These are phyloP conservation scores for Spicauda simplicius DNA, from an alignment of 2,888 invertebrate species.

Conservation along the genomic window DNA sequence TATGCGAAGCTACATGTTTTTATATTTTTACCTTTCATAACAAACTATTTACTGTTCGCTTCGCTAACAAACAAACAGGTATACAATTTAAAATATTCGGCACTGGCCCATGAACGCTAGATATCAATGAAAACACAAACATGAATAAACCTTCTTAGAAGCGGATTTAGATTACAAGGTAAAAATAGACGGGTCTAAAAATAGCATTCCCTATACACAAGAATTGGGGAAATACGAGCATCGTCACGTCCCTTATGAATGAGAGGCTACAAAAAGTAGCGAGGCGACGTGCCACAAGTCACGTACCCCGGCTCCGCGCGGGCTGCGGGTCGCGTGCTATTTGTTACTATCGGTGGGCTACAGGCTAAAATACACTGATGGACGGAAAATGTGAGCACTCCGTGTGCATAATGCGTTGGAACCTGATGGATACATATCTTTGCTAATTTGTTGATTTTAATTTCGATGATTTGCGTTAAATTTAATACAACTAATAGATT, in stretches of 20 bases:
- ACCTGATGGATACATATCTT: background rate
- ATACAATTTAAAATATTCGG: background rate
- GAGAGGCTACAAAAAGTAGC: background rate
- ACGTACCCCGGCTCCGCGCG: slow-evolving; percentile 50
- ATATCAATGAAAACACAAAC: background rate
- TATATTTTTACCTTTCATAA: background rate
- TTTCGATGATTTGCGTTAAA: no score
- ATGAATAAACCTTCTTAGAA: slow-evolving; percentile 3
- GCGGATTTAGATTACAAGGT: background rate
- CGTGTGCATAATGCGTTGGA: background rate
- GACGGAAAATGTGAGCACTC: slow-evolving; percentile 4
- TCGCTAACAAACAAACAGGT: no score
- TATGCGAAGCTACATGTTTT: no score
- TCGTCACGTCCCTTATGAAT: slow-evolving; percentile 12
- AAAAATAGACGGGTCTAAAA: slow-evolving; percentile 18
- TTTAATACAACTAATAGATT: no score
- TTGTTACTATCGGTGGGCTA: slow-evolving; percentile 55
- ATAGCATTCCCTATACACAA: slow-evolving; percentile 6
- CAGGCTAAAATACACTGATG: slow-evolving; percentile 6
- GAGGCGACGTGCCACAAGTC: slow-evolving; percentile 49
- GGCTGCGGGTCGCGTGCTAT: slow-evolving; percentile 46
- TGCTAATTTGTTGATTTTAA: no score
- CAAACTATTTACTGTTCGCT: background rate
- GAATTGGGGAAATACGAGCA: background rate
- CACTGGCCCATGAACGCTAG: background rate